Conservation (phyloP, 1,140 invertebrate species). For the Drosophila pruinosa region DNA sequence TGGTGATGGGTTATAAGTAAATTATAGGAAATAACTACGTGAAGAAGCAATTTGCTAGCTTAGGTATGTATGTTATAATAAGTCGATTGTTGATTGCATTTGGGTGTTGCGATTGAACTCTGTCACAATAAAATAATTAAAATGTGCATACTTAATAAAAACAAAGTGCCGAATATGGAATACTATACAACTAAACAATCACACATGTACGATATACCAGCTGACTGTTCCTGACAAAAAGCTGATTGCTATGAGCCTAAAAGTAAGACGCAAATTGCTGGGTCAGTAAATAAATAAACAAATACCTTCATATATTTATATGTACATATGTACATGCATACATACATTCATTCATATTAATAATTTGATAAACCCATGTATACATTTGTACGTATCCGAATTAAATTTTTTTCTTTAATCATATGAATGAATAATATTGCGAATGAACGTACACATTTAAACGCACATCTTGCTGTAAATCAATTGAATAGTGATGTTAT, state of each 20-base stretch:
- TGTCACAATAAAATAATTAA: neutral
- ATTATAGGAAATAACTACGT: neutral
- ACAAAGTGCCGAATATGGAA: conserved; percentile 7
- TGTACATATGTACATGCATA: neutral
- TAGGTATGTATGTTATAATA: too few species aligned
- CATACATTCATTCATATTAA: too few species aligned
- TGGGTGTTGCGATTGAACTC: neutral
- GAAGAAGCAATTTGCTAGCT: neutral
- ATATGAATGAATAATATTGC: too few species aligned
- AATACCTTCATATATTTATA: neutral
- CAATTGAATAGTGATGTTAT: too few species aligned
- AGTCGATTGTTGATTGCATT: neutral
- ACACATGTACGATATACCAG: conserved; percentile 13
- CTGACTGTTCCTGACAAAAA: conserved; percentile 19
- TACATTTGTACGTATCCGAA: too few species aligned
- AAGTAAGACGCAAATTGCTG: neutral
- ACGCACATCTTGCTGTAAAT: too few species aligned
- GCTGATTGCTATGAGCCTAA: conserved; percentile 18
- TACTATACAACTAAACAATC: neutral
- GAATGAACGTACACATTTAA: too few species aligned
- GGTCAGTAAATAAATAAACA: neutral
- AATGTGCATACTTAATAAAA: neutral
- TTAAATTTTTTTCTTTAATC: too few species aligned
- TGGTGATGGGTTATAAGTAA: neutral
- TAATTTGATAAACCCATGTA: neutral